A percentile compares a stretch with the other conserved stretches of the same genome.
phyloP scores from a whole-genome alignment of 2,113 vertebrate species.

The Gymnobelideus leadbeateri region DNA sequence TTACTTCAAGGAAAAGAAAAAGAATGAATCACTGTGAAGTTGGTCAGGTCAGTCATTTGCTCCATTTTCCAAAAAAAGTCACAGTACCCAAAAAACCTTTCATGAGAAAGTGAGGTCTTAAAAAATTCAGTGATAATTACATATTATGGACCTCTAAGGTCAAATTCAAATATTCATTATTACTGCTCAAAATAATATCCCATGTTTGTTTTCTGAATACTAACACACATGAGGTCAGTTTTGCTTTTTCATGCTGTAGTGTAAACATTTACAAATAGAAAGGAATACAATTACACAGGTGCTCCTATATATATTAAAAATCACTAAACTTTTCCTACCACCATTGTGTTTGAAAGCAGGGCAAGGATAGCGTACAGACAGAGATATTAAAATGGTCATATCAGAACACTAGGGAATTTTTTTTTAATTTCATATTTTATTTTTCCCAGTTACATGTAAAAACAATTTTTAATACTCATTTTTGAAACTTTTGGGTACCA shows the following conservation, averaged over 20 bases:
- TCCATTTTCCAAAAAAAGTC: conserved; percentile 60
- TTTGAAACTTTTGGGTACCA: too few relatives aligned
- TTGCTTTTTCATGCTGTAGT: conserved; percentile 15
- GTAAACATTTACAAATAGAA: conserved; percentile 30
- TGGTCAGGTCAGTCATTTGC: conserved; percentile 67
- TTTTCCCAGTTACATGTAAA: too few relatives aligned
- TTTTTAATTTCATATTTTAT: too few relatives aligned
- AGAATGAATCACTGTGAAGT: conserved; percentile 64
- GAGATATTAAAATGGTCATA: background rate
- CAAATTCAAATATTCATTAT: conserved; percentile 7
- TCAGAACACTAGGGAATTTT: background rate
- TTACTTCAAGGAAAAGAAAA: conserved; percentile 70
- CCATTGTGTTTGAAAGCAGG: background rate
- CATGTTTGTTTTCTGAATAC: conserved; percentile 36
- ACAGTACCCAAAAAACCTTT: conserved; percentile 56
- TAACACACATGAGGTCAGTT: background rate
- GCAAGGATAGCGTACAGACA: background rate
- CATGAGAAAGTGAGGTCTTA: conserved; percentile 58
- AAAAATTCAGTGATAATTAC: conserved; percentile 48
- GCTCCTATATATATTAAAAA: background rate
- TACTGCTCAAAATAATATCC: background rate
- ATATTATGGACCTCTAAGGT: conserved; percentile 9
- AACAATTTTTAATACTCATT: too few relatives aligned
- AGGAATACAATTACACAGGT: background rate
- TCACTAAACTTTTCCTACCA: conserved; percentile 34